Conservation (phyloP, 2,888 invertebrate genomes). For the Philereme vetulata region DNA sequence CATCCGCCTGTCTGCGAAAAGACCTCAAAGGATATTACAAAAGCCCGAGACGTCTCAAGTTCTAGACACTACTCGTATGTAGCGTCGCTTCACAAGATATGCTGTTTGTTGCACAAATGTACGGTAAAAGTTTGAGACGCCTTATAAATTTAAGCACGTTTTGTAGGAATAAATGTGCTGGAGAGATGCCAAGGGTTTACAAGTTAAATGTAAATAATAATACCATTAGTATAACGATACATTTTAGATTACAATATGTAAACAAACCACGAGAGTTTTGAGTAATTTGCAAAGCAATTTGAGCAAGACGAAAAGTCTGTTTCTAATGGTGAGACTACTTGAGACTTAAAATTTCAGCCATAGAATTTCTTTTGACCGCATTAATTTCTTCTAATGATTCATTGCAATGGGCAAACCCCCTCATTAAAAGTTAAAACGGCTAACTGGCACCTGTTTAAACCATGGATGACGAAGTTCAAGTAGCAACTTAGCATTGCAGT, state of each 20-base stretch:
- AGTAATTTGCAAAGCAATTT: too few relatives aligned
- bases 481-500: slow-evolving; percentile 15
- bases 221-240: too few relatives aligned
- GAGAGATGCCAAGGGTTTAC: too few relatives aligned
- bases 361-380: slow-evolving; percentile 7
- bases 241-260: too few relatives aligned
- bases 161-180: too few relatives aligned
- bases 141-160: too few relatives aligned
- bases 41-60: slow-evolving; percentile 30
- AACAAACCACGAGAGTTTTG: too few relatives aligned
- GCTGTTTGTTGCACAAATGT: background rate
- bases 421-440: slow-evolving; percentile 18
- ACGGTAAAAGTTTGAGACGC: background rate
- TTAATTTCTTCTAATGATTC: slow-evolving; percentile 10
- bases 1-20: slow-evolving; percentile 18
- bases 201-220: too few relatives aligned
- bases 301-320: too few relatives aligned
- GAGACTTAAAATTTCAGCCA: too few relatives aligned
- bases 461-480: slow-evolving; percentile 25
- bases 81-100: background rate
- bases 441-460: slow-evolving; percentile 22
- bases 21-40: slow-evolving; percentile 25
- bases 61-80: slow-evolving; percentile 9
- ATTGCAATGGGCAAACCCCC: slow-evolving; percentile 8
- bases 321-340: too few relatives aligned